Percentiles rank a stretch among this genome's conserved stretches.
Evolutionary conservation across 2,888 invertebrate species (phyloP).

Genomic region (Agriopis marginaria): DNA sequence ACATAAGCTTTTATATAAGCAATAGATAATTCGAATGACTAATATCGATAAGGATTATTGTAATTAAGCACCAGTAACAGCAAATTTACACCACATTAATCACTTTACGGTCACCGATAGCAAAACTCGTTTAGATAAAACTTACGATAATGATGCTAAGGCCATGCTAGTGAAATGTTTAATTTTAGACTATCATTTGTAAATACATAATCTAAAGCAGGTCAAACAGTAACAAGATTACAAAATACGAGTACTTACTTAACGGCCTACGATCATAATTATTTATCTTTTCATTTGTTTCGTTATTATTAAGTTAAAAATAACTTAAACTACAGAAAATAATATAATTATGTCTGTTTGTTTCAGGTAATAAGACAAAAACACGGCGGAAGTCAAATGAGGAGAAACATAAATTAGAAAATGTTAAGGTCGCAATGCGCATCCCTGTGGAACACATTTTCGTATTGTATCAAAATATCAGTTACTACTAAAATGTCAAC

Average conservation of each 20-base stretch:
- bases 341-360: slow-evolving; percentile 1
- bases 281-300: background rate
- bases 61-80: slow-evolving; percentile 47
- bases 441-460: background rate
- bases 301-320: background rate
- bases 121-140: slow-evolving; percentile 48
- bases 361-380: slow-evolving; percentile 19
- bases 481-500: background rate
- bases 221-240: slow-evolving; percentile 5
- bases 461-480: background rate
- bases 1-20: background rate
- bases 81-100: slow-evolving; percentile 48
- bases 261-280: background rate
- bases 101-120: slow-evolving; percentile 43
- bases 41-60: slow-evolving; percentile 46
- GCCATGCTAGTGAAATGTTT: slow-evolving; percentile 24
- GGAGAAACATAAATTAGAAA: background rate
- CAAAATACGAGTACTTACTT: background rate
- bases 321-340: background rate
- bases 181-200: slow-evolving; percentile 22
- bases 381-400: background rate
- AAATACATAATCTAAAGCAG: slow-evolving; percentile 12
- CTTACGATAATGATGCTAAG: slow-evolving; percentile 31
- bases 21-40: slow-evolving; percentile 38
- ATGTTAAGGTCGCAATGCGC: background rate